Conservation (phyloP, 2,113 vertebrate species). For the Dryoscopus gambensis region DNA sequence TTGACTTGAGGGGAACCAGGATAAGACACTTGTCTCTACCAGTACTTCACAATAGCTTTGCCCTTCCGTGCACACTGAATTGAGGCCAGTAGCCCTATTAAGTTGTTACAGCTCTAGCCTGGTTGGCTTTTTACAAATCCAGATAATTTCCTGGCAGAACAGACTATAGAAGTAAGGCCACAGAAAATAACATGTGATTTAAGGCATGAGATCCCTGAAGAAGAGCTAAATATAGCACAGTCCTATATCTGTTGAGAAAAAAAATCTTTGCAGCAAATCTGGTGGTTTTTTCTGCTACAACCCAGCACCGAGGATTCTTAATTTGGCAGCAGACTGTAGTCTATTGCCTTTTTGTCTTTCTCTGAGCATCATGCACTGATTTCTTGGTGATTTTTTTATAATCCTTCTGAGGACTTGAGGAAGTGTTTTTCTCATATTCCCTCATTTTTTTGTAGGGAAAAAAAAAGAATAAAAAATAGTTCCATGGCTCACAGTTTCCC, state of each 20-base stretch:
- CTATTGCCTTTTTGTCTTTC: background rate
- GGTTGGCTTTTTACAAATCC: background rate
- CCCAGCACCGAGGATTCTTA: background rate
- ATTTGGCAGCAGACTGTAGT: background rate
- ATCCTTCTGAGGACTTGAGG: background rate
- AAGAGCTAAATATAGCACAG: background rate
- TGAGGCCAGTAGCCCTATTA: background rate
- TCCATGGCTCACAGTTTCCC: background rate
- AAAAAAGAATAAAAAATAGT: fast-evolving
- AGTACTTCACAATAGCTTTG: background rate
- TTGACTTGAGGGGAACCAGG: background rate
- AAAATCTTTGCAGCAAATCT: background rate
- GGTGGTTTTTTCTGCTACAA: background rate
- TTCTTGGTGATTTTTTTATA: background rate
- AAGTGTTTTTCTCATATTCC: background rate
- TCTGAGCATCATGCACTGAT: background rate
- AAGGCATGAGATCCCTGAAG: background rate
- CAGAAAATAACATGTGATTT: background rate
- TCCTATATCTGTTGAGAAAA: background rate
- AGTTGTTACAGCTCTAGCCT: background rate
- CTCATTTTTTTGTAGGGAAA: fast-evolving
- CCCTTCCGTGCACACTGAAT: background rate
- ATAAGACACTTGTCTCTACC: background rate
- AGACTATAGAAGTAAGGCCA: background rate
- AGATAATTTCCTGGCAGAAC: background rate